phyloP scores from a whole-genome alignment of 1,140 invertebrate species.

The Drosophila miranda region DNA sequence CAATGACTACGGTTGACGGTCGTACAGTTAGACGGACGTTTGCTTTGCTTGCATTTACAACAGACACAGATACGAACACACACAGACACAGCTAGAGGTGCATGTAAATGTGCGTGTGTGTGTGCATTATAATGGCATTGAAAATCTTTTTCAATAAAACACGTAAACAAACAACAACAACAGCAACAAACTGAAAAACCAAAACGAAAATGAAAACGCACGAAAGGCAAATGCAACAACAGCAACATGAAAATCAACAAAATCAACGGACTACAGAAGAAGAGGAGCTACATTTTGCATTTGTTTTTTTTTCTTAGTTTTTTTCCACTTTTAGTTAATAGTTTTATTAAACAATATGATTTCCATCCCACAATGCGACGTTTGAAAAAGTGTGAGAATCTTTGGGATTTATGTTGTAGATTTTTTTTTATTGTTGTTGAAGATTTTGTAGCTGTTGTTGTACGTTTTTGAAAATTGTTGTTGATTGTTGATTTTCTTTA shows the following conservation, averaged over 20 bases:
- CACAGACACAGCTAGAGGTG: conserved; percentile 12
- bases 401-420: conserved; percentile 30
- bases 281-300: conserved; percentile 45
- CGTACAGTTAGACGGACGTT: conserved; percentile 80
- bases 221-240: conserved; percentile 34
- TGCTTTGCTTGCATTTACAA: conserved; percentile 79
- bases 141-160: conserved; percentile 81
- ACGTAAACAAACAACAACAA: conserved; percentile 78
- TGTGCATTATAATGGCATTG: conserved; percentile 74
- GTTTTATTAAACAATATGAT: conserved; percentile 33
- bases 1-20: conserved; percentile 76
- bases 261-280: conserved; percentile 1
- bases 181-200: conserved; percentile 52
- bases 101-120: too few relatives aligned
- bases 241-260: neutral
- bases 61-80: conserved; percentile 46
- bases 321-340: conserved; percentile 55
- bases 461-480: conserved; percentile 8
- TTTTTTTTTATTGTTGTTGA: conserved; percentile 9
- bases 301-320: conserved; percentile 36
- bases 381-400: conserved; percentile 64
- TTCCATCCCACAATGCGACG: conserved; percentile 40
- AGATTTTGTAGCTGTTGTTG: too few relatives aligned
- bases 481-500: neutral
- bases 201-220: conserved; percentile 61